Percentiles rank a stretch among this genome's conserved stretches.
Evolutionary conservation across 2,113 vertebrate species (phyloP).

Genomic region (Strix aluco): DNA sequence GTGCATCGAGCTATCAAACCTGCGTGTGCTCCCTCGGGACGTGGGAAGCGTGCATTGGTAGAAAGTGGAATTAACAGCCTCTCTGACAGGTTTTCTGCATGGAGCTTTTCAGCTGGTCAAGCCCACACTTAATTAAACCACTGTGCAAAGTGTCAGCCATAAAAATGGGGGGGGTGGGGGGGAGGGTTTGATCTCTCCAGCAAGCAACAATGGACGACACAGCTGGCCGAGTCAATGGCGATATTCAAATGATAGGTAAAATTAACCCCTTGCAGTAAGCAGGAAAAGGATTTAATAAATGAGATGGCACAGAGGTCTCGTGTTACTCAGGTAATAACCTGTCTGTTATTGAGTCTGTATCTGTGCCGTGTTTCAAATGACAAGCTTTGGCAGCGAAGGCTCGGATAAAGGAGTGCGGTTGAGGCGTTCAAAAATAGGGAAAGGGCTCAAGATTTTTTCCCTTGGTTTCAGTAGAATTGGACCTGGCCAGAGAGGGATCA

Average conservation of each 20-base stretch:
- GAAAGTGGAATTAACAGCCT: conserved; percentile 29
- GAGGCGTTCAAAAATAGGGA: not conserved
- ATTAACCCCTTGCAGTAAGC: not conserved
- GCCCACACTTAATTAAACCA: conserved; percentile 42
- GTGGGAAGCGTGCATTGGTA: not conserved
- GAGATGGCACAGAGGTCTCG: not conserved
- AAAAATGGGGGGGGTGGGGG: not conserved
- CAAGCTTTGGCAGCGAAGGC: not conserved
- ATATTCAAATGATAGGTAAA: conserved; percentile 28
- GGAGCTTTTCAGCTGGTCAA: conserved; percentile 51
- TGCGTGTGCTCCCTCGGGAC: not conserved
- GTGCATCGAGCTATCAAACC: not conserved
- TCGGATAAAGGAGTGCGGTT: not conserved
- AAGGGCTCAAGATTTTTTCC: not conserved
- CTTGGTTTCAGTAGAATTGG: not conserved
- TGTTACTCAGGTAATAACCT: not conserved
- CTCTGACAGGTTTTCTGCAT: conserved; percentile 25
- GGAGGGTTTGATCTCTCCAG: not conserved
- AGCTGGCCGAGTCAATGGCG: not conserved
- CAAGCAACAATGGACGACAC: not conserved
- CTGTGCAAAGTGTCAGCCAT: conserved; percentile 37
- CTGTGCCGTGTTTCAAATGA: not conserved
- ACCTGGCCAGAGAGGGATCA: not conserved
- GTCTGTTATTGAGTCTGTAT: not conserved
- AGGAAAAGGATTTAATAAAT: not conserved